Conservation (phyloP, 2,797 vertebrate genomes). For the Leptatherina wallacei region DNA sequence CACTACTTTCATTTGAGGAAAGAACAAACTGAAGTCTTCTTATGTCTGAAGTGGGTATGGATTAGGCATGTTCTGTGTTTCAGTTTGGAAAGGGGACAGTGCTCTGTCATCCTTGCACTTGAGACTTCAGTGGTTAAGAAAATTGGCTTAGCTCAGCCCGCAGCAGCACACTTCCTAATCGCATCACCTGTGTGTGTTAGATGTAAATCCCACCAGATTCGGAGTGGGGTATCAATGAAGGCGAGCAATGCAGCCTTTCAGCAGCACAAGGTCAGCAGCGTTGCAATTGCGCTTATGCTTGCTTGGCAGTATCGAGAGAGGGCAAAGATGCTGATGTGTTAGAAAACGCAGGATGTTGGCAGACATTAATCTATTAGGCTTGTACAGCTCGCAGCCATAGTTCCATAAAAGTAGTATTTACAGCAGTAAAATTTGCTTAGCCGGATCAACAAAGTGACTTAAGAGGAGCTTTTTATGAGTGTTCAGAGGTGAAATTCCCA, state of each 20-base stretch:
- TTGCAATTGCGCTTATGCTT: constrained; percentile 59
- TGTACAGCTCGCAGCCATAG: constrained; percentile 19
- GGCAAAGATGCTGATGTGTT: constrained; percentile 68
- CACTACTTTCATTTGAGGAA: constrained; percentile 13
- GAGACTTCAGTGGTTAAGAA: neutral
- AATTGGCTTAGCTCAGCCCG: constrained; percentile 20
- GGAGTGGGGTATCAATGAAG: constrained; percentile 42
- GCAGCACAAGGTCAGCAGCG: constrained; percentile 68
- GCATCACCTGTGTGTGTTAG: constrained; percentile 25
- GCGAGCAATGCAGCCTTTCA: constrained; percentile 43
- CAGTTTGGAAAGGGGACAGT: constrained; percentile 21
- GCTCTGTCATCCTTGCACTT: neutral
- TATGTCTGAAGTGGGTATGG: constrained; percentile 1
- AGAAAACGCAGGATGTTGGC: constrained; percentile 57
- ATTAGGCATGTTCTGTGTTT: constrained; percentile 20
- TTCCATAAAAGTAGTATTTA: constrained; percentile 16
- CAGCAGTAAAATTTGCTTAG: constrained; percentile 3
- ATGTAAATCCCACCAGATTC: constrained; percentile 32
- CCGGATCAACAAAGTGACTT: neutral
- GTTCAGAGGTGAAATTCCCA: constrained; percentile 1
- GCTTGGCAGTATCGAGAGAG: constrained; percentile 49
- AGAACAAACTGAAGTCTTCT: neutral
- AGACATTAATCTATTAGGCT: constrained; percentile 43
- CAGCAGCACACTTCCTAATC: constrained; percentile 11
- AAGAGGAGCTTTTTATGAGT: constrained; percentile 7